These are phyloP conservation scores for Eospalax fontanierii DNA, from an alignment of 2,797 vertebrate species.

Conservation along the genomic window DNA sequence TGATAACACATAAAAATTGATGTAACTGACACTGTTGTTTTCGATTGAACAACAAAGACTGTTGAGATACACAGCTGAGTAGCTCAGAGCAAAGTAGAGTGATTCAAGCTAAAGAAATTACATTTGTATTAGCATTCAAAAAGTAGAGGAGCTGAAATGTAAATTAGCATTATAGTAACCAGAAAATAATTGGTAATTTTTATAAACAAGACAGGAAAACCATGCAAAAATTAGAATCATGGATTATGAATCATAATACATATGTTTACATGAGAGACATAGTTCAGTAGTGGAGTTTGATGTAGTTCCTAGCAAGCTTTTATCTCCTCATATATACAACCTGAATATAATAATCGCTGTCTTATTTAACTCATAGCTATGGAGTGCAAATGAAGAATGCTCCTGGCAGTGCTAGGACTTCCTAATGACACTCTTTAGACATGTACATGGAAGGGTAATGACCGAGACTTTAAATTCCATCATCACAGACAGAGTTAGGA, in stretches of 20 bases:
- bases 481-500: conserved; percentile 11
- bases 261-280: conserved; percentile 34
- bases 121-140: background rate
- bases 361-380: conserved; percentile 16
- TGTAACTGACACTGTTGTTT: background rate
- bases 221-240: background rate
- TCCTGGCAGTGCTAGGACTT: background rate
- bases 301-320: background rate
- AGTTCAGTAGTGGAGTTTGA: background rate
- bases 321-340: background rate
- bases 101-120: background rate
- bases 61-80: background rate
- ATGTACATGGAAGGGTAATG: background rate
- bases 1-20: background rate
- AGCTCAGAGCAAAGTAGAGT: background rate
- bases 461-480: conserved; percentile 37
- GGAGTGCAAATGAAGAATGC: conserved; percentile 37
- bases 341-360: background rate
- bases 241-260: conserved; percentile 7
- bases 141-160: background rate
- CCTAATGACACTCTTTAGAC: background rate
- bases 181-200: background rate
- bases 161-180: background rate
- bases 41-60: background rate
- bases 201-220: background rate